A percentile compares a stretch with the other conserved stretches of the same genome.
phyloP scores from a whole-genome alignment of 2,797 vertebrate genomes.

The Crocidura indochinensis region DNA sequence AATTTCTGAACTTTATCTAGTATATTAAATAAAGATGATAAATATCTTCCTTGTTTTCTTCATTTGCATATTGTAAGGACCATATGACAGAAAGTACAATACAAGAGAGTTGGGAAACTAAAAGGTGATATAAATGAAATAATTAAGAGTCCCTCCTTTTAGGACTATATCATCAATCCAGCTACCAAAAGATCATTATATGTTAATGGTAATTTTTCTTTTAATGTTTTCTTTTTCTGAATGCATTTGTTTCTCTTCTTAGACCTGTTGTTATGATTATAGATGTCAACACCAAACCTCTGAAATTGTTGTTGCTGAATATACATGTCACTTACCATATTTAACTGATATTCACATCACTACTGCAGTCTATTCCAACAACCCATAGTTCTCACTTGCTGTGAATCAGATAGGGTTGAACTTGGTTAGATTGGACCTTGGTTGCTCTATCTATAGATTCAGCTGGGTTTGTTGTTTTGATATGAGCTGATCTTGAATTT shows the following conservation, averaged over 20 bases:
- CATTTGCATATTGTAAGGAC: background rate
- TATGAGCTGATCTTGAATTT: background rate
- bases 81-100: conserved; percentile 9
- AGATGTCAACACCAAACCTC: background rate
- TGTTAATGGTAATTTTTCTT: background rate
- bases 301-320: background rate
- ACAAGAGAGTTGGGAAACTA: background rate
- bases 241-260: background rate
- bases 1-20: conserved; percentile 3
- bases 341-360: background rate
- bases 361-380: background rate
- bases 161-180: background rate
- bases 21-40: conserved; percentile 36
- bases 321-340: background rate
- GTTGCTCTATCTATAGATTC: background rate
- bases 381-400: background rate
- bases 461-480: background rate
- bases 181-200: background rate
- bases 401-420: background rate
- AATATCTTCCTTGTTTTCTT: background rate
- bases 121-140: background rate
- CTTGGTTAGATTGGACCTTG: background rate
- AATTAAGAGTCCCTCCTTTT: background rate
- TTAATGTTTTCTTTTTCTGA: background rate
- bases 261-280: background rate